These are phyloP conservation scores for Bombyx huttoni DNA, from an alignment of 2,888 invertebrate genomes.

Conservation along the genomic window DNA sequence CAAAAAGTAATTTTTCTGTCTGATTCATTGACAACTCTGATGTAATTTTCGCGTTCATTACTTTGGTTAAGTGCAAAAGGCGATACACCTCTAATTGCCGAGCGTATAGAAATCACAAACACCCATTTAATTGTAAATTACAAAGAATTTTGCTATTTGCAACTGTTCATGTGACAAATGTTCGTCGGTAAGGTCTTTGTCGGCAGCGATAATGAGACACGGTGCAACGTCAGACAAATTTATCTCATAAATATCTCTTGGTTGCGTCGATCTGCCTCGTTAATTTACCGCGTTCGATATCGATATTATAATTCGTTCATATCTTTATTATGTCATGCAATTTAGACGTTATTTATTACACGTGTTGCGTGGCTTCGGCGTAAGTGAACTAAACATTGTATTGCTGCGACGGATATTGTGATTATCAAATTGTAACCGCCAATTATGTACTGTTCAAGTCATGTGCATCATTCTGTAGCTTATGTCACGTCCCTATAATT, in stretches of 20 bases:
- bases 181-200: constrained; percentile 43
- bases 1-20: not conserved
- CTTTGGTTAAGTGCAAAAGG: constrained; percentile 16
- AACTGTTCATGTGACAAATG: constrained; percentile 61
- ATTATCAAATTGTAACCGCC: not conserved
- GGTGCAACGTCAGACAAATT: constrained; percentile 56
- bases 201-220: constrained; percentile 59
- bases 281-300: constrained; percentile 53
- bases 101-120: constrained; percentile 20
- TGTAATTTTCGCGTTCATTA: constrained; percentile 18
- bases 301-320: constrained; percentile 54
- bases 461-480: not conserved
- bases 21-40: not conserved
- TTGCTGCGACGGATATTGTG: not conserved
- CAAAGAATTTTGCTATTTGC: constrained; percentile 53
- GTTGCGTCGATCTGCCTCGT: constrained; percentile 57
- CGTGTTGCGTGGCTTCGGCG: not conserved
- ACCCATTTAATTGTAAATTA: constrained; percentile 12
- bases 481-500: not conserved
- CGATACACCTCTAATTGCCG: constrained; percentile 27
- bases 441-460: not conserved
- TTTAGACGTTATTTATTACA: constrained; percentile 14
- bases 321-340: constrained; percentile 2
- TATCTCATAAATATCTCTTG: constrained; percentile 58
- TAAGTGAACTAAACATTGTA: not conserved